Conservation (phyloP, 1,140 invertebrate genomes). For the Diachasma alloeum region DNA sequence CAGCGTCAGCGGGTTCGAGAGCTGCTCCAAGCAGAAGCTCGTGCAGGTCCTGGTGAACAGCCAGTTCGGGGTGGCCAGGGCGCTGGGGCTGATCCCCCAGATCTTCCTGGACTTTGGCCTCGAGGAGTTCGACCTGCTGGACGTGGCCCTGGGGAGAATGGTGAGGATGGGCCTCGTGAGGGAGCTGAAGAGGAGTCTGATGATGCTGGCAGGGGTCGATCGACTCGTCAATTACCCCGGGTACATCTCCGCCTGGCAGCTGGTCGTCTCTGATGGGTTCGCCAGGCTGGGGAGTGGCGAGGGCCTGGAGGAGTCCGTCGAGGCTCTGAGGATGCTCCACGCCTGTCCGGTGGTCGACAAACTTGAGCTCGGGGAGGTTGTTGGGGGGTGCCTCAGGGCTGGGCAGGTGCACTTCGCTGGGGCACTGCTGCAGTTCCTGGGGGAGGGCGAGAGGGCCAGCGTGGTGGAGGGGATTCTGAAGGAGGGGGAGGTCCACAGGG, state of each 20-base stretch:
- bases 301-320: constrained; percentile 45
- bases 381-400: constrained; percentile 41
- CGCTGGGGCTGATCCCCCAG: constrained; percentile 45
- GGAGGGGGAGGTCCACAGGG: background rate
- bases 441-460: constrained; percentile 33
- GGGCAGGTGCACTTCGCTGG: constrained; percentile 47
- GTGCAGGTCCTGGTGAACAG: constrained; percentile 48
- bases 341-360: constrained; percentile 49
- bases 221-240: constrained; percentile 46
- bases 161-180: constrained; percentile 43
- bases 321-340: constrained; percentile 47
- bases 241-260: constrained; percentile 52
- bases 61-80: constrained; percentile 35
- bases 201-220: constrained; percentile 40
- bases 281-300: constrained; percentile 41
- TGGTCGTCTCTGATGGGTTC: constrained; percentile 46
- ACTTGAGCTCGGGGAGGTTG: constrained; percentile 42
- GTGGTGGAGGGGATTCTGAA: constrained; percentile 37
- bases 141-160: constrained; percentile 46
- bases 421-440: constrained; percentile 50
- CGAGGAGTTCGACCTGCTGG: constrained; percentile 47
- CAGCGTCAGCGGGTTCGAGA: constrained; percentile 50
- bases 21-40: constrained; percentile 50
- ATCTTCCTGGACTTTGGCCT: constrained; percentile 52
- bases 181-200: constrained; percentile 47